Evolutionary conservation across 2,888 invertebrate genomes (phyloP).

Genomic region (Limnephilus lunatus): DNA sequence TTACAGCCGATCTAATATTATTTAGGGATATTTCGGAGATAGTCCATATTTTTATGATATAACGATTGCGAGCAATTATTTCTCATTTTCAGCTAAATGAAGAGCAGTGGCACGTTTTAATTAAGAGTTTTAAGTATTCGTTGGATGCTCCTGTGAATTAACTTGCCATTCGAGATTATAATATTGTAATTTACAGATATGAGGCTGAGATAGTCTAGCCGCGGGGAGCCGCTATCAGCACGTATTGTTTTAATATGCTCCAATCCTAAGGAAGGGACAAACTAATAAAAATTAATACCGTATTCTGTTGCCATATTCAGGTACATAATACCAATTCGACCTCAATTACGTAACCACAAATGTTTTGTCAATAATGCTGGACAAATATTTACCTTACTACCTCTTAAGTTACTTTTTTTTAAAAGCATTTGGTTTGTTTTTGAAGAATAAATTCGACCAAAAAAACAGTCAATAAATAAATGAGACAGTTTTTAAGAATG

Average conservation of each 20-base stretch:
- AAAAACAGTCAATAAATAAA: background rate
- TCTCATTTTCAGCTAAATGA: background rate
- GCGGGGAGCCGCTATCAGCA: background rate
- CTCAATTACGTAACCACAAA: background rate
- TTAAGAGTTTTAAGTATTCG: background rate
- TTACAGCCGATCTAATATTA: background rate
- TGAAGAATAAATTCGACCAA: background rate
- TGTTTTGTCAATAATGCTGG: background rate
- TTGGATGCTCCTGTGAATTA: background rate
- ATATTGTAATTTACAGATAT: conserved; percentile 7
- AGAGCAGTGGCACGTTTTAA: background rate
- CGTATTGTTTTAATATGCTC: conserved; percentile 34
- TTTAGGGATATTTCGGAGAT: background rate
- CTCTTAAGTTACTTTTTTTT: too few species aligned
- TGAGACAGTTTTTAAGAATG: background rate
- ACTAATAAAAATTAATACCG: background rate
- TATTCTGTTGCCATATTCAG: background rate
- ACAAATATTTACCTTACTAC: background rate
- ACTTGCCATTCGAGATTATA: conserved; percentile 9
- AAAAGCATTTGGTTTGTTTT: too few species aligned
- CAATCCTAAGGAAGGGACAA: conserved; percentile 6
- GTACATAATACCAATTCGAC: background rate
- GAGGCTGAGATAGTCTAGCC: conserved; percentile 1
- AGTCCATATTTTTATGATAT: background rate
- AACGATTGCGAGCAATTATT: background rate